These are phyloP conservation scores for Atractosteus spatula DNA, from an alignment of 2,113 vertebrate genomes.

Conservation along the genomic window DNA sequence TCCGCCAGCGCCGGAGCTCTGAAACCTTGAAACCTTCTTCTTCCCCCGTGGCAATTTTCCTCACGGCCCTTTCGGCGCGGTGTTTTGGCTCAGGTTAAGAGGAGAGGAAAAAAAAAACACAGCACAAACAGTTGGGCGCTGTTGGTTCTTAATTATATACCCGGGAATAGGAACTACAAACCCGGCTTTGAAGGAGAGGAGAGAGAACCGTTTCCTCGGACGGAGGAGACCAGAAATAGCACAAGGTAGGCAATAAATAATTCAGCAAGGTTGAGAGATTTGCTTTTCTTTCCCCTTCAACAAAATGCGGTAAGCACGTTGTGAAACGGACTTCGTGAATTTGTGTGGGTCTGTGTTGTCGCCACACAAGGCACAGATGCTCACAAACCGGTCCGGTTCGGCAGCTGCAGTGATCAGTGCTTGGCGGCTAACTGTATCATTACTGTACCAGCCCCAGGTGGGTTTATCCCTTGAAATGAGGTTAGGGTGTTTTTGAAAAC, in stretches of 20 bases:
- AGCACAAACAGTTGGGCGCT: conserved; percentile 5
- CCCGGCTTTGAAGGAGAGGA: conserved; percentile 2
- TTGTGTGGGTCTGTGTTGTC: too few relatives aligned
- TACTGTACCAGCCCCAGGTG: too few relatives aligned
- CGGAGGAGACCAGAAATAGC: background rate
- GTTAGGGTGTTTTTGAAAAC: too few relatives aligned
- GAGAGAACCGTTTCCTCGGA: conserved; percentile 6
- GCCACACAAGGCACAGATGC: too few relatives aligned
- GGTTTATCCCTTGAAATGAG: too few relatives aligned
- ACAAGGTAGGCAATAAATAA: conserved; percentile 16
- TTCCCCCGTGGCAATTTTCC: conserved; percentile 27
- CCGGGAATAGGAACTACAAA: conserved; percentile 11
- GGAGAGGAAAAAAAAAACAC: background rate
- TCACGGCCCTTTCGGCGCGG: background rate
- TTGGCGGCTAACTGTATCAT: too few relatives aligned
- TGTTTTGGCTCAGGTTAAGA: background rate
- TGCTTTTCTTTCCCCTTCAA: too few relatives aligned
- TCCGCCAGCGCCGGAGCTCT: conserved; percentile 15
- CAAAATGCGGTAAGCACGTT: too few relatives aligned
- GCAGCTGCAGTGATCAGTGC: too few relatives aligned
- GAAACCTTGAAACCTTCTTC: conserved; percentile 15
- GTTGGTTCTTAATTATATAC: conserved; percentile 13
- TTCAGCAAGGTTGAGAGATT: background rate
- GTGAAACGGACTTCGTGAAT: too few relatives aligned
- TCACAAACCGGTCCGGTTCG: too few relatives aligned